Evolutionary conservation across 2,888 invertebrate genomes (phyloP), one percentile per base, ranked within the genome.

Genomic region (Selenia dentaria): DNA sequence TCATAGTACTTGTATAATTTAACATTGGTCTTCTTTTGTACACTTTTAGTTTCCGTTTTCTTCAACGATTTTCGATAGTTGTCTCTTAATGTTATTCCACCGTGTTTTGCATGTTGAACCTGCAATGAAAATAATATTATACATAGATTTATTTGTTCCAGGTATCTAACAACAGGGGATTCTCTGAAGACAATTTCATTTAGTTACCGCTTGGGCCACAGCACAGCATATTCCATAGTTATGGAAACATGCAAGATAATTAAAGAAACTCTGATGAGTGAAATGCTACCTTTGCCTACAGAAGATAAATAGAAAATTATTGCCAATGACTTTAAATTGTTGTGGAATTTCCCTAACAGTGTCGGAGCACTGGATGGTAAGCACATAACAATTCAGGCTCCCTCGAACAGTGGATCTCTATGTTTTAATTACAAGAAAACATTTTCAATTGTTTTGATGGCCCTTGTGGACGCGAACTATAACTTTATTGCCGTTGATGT

Each of bases 131-230:
- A 43, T 42, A 48, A 48, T 16, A 16, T 16, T 16, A 16, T 16
- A 16, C 16, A 16, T 16, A 18, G 18, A 39, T 36, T 70, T 65
- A 42, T 56, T 62, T 34, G 64, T 55, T 56, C 43, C 51, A 45
- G 59, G 42, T 57, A 50, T 54, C 44, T 64, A 32, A 58, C 58
- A 43, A 61, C 61, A 32, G 64, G 59, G 24, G 60, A 64, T 59
- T 59, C 57, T 33, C 28, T 51, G 35, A 53, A 56, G 34, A 62
- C 58, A 20, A 59, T 66, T 39, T 53, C 59, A 28, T 57, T 59
- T 41, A 62, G 52, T 50, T 66, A 61, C 47, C 54, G 64, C 14
- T 26, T 64, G 46, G 62, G 62, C 38, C 42, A 44, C 34, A 43
- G 37, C 14, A 64, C 60, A 44, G 58, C 51, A 46, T 20, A 44